Evolutionary conservation across 2,888 invertebrate species (phyloP).

Genomic region (Netelia melanura): DNA sequence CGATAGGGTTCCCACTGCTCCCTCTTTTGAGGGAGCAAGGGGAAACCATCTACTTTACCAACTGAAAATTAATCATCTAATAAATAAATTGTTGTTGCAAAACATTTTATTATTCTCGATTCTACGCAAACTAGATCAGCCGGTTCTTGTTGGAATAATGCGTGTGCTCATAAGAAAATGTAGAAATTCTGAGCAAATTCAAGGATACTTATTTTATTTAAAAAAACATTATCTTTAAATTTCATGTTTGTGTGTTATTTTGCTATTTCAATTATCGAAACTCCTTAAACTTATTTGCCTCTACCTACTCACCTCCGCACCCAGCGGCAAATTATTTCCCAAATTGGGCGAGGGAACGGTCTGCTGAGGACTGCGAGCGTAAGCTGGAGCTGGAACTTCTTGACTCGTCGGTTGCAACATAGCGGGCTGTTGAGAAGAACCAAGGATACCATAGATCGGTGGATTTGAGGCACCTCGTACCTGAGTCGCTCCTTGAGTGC

Average conservation of each 20-base stretch:
- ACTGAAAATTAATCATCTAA: too few species aligned
- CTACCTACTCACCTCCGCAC: conserved; percentile 74
- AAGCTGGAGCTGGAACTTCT: conserved; percentile 86
- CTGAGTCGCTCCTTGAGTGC: conserved; percentile 86
- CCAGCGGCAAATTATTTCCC: conserved; percentile 77
- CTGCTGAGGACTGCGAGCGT: conserved; percentile 88
- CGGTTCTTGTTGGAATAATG: too few species aligned
- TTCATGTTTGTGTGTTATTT: too few species aligned
- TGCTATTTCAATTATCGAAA: too few species aligned
- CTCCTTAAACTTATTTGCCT: not conserved
- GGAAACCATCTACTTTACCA: too few species aligned
- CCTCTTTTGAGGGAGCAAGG: too few species aligned
- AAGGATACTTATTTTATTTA: not conserved
- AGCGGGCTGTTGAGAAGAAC: conserved; percentile 88
- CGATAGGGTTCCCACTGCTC: too few species aligned
- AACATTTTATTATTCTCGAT: too few species aligned
- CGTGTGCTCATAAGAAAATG: too few species aligned
- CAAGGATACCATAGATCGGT: conserved; percentile 83
- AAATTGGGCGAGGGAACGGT: conserved; percentile 77
- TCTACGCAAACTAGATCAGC: too few species aligned
- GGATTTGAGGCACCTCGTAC: conserved; percentile 86
- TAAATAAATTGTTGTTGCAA: too few species aligned
- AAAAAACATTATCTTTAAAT: not conserved
- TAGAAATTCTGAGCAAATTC: not conserved
- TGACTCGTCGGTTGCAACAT: conserved; percentile 93